Base-by-base conservation (phyloP, 2,888 invertebrate genomes). In the Deilephila porcellus region DNA sequence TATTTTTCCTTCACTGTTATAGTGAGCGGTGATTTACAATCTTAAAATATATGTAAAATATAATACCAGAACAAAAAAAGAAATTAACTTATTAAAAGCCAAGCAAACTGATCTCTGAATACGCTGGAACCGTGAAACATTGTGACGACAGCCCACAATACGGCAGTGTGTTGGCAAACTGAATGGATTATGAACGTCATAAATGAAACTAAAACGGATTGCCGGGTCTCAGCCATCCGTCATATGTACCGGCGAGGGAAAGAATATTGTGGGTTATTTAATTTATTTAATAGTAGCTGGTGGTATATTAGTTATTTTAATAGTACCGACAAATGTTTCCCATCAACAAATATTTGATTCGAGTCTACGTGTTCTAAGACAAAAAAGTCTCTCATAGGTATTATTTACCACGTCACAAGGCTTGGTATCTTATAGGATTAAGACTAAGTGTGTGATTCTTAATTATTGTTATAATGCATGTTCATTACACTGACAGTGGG, bases 141-240 rank as follows among this genome's bases (percentile, higher is more conserved):
- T 71, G 37, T 53, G 60, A 62, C 56, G 62, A 56, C 52, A 56
- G 20, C 71, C 71, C 72, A 73, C 71, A 71, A 79, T 74, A 73
- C 59, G 75, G 73, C 74, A 74, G 62, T 72, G 37, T 81, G 77
- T 75, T 79, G 79, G 76, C 82, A 83, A 80, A 78, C 73, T 88
- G 90, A 90, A 91, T 90, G 86, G 89, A 91, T 91, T 91, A 90
- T 87, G 85, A 90, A 86, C 89, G 88, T 88, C 89, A 86, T 85
- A 88, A 87, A 90, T 85, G 86, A 88, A 89, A 91, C 89, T 86
- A 87, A 89, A 93, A 93, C 85, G 91, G 90, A 93, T 93, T 83
- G 88, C 88, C 83, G 74, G 78, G 83, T 77, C 81, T 79, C 77
- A 75, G 82, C 88, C 80, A 93, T 92, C 90, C 87, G 90, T 93